These are phyloP conservation scores for Slavum lentiscoides DNA, from an alignment of 2,888 invertebrate genomes.

Conservation along the genomic window DNA sequence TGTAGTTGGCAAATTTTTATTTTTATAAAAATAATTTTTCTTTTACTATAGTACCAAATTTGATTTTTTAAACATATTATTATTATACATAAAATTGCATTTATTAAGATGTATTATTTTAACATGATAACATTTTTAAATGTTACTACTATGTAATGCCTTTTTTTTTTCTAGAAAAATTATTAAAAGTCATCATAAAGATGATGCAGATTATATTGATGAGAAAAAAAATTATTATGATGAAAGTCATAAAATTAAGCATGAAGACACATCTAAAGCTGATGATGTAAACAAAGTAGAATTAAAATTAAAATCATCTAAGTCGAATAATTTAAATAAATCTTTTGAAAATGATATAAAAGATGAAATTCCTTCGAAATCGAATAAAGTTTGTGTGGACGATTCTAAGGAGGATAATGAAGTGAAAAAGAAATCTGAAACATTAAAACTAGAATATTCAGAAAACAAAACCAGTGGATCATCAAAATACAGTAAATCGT, in stretches of 20 bases:
- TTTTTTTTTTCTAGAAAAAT: constrained; percentile 53
- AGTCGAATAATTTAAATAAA: constrained; percentile 23
- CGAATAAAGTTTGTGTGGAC: neutral
- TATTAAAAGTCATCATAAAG: constrained; percentile 45
- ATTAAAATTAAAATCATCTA: constrained; percentile 26
- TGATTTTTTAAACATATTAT: too few species aligned
- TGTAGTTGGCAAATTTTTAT: too few species aligned
- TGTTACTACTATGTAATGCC: neutral
- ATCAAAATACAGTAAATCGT: neutral
- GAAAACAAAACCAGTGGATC: constrained; percentile 34
- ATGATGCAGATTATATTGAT: constrained; percentile 22
- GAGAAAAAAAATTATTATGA: constrained; percentile 54
- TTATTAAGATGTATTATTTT: neutral
- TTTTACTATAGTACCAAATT: too few species aligned
- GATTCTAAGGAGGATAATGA: constrained; percentile 17
- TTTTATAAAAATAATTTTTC: too few species aligned
- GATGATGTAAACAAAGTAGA: constrained; percentile 40
- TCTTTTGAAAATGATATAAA: constrained; percentile 34
- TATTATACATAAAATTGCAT: neutral
- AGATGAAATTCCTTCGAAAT: constrained; percentile 14
- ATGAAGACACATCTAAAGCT: constrained; percentile 8
- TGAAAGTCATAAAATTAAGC: constrained; percentile 25
- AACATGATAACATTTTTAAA: neutral
- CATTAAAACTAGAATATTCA: neutral
- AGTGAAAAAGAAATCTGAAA: constrained; percentile 15